Percentiles rank a stretch among this genome's conserved stretches.
These are phyloP conservation scores for Anas platyrhynchos DNA, from an alignment of 2,113 vertebrate species.

Conservation along the genomic window DNA sequence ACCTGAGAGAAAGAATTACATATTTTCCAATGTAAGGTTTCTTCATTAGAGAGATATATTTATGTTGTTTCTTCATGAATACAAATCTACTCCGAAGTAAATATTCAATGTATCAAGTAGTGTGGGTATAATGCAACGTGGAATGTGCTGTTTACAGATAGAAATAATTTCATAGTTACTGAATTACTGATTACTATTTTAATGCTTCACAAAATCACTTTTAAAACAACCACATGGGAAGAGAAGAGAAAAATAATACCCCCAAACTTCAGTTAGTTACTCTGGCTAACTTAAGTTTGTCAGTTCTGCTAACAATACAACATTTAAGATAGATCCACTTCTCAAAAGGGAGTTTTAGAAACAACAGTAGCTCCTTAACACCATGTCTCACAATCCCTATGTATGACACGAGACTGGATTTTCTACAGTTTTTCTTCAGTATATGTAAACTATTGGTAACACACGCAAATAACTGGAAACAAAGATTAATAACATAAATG, in stretches of 20 bases:
- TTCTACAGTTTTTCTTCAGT: neutral
- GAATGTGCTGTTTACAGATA: neutral
- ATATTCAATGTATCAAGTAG: neutral
- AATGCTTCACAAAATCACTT: neutral
- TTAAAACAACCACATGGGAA: neutral
- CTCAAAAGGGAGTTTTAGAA: neutral
- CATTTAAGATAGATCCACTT: neutral
- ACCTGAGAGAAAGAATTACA: neutral
- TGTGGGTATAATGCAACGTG: neutral
- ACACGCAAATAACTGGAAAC: neutral
- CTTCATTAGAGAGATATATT: neutral
- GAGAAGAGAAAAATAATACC: neutral
- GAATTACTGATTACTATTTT: neutral
- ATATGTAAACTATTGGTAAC: neutral
- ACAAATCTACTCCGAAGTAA: neutral
- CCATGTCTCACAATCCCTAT: neutral
- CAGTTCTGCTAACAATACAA: neutral
- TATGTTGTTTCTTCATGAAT: neutral
- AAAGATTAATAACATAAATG: neutral
- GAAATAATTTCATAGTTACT: neutral
- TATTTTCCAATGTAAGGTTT: neutral
- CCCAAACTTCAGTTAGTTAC: neutral
- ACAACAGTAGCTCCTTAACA: neutral
- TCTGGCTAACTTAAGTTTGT: neutral
- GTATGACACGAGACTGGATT: neutral